Percentiles rank a stretch among this genome's conserved stretches.
These are phyloP conservation scores for Metridium senile DNA, from an alignment of 92 coral and sea anemone species.

Conservation along the genomic window DNA sequence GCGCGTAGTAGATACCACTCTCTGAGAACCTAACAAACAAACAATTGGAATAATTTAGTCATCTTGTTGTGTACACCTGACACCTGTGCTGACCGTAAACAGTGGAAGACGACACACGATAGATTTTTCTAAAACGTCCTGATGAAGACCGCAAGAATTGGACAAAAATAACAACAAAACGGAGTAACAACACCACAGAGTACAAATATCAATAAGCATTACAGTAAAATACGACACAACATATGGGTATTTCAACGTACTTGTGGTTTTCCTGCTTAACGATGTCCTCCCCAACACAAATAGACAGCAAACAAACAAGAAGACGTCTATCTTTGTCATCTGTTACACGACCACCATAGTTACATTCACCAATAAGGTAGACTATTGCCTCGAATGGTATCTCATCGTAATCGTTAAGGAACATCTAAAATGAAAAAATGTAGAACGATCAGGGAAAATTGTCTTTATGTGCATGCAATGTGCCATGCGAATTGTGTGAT, in stretches of 20 bases:
- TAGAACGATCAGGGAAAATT: background rate
- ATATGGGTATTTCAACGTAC: no score
- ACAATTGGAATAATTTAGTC: background rate
- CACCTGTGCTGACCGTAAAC: no score
- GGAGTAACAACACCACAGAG: no score
- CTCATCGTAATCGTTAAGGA: constrained; percentile 92
- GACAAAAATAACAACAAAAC: no score
- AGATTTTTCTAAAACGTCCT: no score
- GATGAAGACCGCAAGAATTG: no score
- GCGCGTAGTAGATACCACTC: constrained; percentile 92
- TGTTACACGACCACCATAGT: constrained; percentile 99
- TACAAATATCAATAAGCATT: no score
- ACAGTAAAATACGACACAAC: no score
- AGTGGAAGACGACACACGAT: no score
- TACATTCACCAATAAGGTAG: constrained; percentile 94
- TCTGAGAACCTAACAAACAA: constrained; percentile 74
- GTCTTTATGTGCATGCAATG: background rate
- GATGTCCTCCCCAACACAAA: constrained; percentile 83
- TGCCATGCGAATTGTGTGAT: no score
- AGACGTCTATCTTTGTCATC: constrained; percentile 98
- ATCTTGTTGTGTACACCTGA: no score
- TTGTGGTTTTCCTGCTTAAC: constrained; percentile 70
- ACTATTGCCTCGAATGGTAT: constrained; percentile 92
- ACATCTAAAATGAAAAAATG: constrained; percentile 69
- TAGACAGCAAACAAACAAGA: constrained; percentile 84